phyloP scores from a whole-genome alignment of 2,113 vertebrate species.

The Petromus typicus region DNA sequence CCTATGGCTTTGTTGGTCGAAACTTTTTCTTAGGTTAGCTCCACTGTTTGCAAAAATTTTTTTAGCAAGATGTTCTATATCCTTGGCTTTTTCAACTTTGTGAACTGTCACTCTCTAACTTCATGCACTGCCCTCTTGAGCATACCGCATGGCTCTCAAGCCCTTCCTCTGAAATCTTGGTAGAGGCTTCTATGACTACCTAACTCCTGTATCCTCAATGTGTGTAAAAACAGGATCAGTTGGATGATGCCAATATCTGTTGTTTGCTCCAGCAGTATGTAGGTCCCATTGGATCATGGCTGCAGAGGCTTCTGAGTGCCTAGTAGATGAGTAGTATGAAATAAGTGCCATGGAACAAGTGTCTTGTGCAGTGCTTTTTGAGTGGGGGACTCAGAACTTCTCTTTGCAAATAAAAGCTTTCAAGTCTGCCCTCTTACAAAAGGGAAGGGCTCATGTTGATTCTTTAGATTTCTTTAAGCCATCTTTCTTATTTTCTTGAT shows the following conservation, averaged over 20 bases:
- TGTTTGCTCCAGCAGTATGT: not conserved
- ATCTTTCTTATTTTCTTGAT: not conserved
- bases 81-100: not conserved
- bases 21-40: not conserved
- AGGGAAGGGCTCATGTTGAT: not conserved
- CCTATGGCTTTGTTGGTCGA: not conserved
- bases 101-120: not conserved
- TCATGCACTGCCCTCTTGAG: not conserved
- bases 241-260: not conserved
- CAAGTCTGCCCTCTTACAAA: not conserved
- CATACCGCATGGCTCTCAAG: not conserved
- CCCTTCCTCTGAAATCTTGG: not conserved
- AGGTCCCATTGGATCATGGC: not conserved
- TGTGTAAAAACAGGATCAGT: not conserved
- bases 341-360: not conserved
- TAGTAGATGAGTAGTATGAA: not conserved
- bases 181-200: not conserved
- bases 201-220: not conserved
- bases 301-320: not conserved
- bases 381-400: not conserved
- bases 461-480: not conserved
- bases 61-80: not conserved
- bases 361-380: not conserved
- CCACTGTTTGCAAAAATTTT: not conserved
- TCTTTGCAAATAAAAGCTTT: not conserved